These are phyloP conservation scores for Pluvianellus socialis DNA, from an alignment of 2,113 vertebrate genomes.

Conservation along the genomic window DNA sequence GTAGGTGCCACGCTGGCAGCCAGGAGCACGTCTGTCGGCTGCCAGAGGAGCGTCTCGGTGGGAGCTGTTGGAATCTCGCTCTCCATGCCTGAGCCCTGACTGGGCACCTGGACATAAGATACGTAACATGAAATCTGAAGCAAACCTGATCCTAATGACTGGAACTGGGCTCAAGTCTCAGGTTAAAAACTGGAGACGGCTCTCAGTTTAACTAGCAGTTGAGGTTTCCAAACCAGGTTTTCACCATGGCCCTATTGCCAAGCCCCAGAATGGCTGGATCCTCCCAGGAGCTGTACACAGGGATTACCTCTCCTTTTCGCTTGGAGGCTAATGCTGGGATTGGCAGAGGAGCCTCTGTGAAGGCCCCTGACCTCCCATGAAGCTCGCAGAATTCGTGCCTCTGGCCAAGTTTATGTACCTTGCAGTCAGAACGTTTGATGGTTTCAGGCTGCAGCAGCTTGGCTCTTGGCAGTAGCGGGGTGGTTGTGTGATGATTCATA, in stretches of 20 bases:
- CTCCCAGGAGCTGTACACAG: neutral
- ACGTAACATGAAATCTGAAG: neutral
- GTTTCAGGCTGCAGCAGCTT: neutral
- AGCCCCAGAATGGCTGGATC: neutral
- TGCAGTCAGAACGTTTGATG: neutral
- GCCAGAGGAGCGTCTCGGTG: accelerated
- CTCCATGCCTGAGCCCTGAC: neutral
- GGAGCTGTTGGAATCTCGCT: neutral
- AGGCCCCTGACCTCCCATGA: constrained; percentile 15
- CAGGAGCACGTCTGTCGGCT: accelerated
- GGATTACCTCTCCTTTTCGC: neutral
- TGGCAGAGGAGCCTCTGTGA: constrained; percentile 4
- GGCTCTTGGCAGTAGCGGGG: neutral
- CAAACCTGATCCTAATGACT: neutral
- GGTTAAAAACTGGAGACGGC: neutral
- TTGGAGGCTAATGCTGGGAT: neutral
- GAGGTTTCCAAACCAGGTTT: neutral
- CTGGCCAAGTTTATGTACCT: constrained; percentile 31
- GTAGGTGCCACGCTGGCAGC: neutral
- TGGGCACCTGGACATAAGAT: neutral
- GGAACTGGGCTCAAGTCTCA: neutral
- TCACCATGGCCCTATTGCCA: neutral
- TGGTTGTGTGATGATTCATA: constrained; percentile 2
- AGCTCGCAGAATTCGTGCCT: neutral
- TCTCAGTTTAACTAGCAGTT: neutral